These are phyloP conservation scores for Carcharodon carcharias DNA, from an alignment of 2,797 vertebrate genomes.

Conservation along the genomic window DNA sequence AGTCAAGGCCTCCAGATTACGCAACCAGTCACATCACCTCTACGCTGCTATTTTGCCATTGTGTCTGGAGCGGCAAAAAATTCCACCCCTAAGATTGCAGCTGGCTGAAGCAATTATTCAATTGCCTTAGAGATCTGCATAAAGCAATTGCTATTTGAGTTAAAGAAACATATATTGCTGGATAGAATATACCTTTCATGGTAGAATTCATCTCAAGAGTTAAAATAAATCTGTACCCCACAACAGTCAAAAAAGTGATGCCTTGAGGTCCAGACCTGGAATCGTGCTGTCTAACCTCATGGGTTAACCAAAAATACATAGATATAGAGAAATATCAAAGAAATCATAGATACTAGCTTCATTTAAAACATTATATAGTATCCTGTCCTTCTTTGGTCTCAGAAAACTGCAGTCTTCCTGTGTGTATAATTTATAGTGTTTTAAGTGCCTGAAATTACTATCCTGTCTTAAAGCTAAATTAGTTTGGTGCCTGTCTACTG, in stretches of 20 bases:
- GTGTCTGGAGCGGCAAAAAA: background rate
- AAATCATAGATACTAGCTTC: slow-evolving; percentile 27
- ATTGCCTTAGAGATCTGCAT: background rate
- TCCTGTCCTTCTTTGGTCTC: slow-evolving; percentile 35
- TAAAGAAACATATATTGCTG: background rate
- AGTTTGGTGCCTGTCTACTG: slow-evolving; percentile 34
- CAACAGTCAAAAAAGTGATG: slow-evolving; percentile 26
- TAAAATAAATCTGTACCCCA: slow-evolving; percentile 1
- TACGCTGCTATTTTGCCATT: background rate
- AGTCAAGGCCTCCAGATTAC: no score
- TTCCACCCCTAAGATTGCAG: background rate
- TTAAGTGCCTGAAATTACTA: slow-evolving; percentile 37
- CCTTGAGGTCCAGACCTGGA: slow-evolving; percentile 24
- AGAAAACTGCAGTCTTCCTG: slow-evolving; percentile 27
- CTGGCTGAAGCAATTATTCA: background rate
- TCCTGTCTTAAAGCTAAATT: slow-evolving; percentile 33
- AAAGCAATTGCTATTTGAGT: background rate
- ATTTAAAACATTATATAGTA: slow-evolving; percentile 29
- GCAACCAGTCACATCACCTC: background rate
- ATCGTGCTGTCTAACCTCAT: slow-evolving; percentile 13
- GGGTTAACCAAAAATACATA: slow-evolving; percentile 35
- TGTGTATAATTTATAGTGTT: slow-evolving; percentile 33
- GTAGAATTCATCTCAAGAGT: background rate
- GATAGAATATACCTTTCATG: background rate
- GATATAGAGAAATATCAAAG: slow-evolving; percentile 24